phyloP scores from a whole-genome alignment of 2,113 vertebrate species.

The Cinclus cinclus region DNA sequence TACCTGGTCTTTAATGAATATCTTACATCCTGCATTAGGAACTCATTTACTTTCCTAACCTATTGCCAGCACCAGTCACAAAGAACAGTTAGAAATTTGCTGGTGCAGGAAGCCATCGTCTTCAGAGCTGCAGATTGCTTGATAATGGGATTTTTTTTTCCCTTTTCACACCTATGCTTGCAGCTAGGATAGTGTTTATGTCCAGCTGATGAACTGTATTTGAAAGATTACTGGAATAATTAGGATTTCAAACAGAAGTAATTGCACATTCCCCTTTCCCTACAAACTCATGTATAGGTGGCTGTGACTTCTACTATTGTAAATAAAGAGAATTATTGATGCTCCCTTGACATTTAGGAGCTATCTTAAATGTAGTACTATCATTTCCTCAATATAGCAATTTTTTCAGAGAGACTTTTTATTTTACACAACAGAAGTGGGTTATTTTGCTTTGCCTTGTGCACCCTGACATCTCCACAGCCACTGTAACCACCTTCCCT shows the following conservation, averaged over 20 bases:
- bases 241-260: conserved; percentile 1
- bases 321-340: conserved; percentile 17
- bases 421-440: neutral
- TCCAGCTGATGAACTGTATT: conserved; percentile 9
- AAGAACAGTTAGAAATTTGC: conserved; percentile 50
- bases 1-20: conserved; percentile 50
- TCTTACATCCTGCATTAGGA: conserved; percentile 55
- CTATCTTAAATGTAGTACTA: neutral
- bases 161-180: conserved; percentile 49
- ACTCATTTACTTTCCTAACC: conserved; percentile 24
- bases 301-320: neutral
- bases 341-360: neutral
- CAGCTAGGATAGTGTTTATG: conserved; percentile 19
- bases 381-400: neutral
- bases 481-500: neutral
- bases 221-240: conserved; percentile 13
- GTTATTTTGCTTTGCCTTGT: neutral
- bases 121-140: conserved; percentile 26
- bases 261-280: neutral
- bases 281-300: neutral
- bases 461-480: neutral
- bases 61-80: conserved; percentile 27
- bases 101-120: neutral
- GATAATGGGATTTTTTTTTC: conserved; percentile 43
- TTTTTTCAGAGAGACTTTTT: neutral